These are phyloP conservation scores for Gymnodraco acuticeps DNA, from an alignment of 2,797 vertebrate species.

Conservation along the genomic window DNA sequence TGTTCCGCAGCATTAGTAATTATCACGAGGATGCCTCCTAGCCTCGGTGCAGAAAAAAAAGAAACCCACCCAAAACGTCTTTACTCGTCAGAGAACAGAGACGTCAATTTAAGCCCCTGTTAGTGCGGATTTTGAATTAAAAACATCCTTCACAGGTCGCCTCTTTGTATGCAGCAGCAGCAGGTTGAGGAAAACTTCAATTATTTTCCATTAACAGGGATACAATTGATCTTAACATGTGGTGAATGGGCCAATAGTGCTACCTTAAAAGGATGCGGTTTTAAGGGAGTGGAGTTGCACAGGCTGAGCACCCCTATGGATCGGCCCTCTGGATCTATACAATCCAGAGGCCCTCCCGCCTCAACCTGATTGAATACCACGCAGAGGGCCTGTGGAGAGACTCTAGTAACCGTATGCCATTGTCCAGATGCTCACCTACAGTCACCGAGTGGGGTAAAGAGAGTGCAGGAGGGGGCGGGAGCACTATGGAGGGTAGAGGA, in stretches of 20 bases:
- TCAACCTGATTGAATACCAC: slow-evolving; percentile 79
- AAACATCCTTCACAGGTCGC: slow-evolving; percentile 79
- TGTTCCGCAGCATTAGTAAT: slow-evolving; percentile 75
- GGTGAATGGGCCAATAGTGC: slow-evolving; percentile 78
- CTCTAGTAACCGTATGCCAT: slow-evolving; percentile 70
- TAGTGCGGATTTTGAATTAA: slow-evolving; percentile 76
- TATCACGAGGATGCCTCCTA: slow-evolving; percentile 73
- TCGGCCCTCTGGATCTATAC: slow-evolving; percentile 78
- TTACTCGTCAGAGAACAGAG: slow-evolving; percentile 62
- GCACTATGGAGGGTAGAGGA: slow-evolving; percentile 6
- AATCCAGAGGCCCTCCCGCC: slow-evolving; percentile 75
- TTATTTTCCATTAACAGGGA: slow-evolving; percentile 85
- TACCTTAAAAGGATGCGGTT: slow-evolving; percentile 66
- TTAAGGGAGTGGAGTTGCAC: slow-evolving; percentile 54
- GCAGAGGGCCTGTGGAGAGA: slow-evolving; percentile 74
- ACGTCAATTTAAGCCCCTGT: slow-evolving; percentile 75
- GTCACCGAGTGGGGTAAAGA: slow-evolving; percentile 57
- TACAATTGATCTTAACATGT: slow-evolving; percentile 85
- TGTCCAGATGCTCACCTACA: slow-evolving; percentile 82
- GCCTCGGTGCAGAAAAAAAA: slow-evolving; percentile 34
- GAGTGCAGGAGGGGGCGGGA: slow-evolving; percentile 46
- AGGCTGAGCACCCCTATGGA: slow-evolving; percentile 74
- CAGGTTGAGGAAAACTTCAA: slow-evolving; percentile 74
- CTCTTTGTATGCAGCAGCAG: slow-evolving; percentile 70
- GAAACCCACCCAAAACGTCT: slow-evolving; percentile 27